phyloP scores from a whole-genome alignment of 1,140 invertebrate species.

The Carposina sasakii region DNA sequence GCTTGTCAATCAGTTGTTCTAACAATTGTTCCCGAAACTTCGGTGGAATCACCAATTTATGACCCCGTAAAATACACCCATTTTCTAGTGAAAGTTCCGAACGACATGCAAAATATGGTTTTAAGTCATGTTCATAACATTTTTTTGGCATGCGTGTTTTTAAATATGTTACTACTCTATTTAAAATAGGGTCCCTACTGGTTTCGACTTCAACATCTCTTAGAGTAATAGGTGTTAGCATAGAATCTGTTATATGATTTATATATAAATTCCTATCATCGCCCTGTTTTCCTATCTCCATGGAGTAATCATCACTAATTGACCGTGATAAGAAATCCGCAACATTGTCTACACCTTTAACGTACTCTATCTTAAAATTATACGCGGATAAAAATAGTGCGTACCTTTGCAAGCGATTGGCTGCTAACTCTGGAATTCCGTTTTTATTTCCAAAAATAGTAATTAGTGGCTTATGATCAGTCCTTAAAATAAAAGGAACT shows the following conservation, averaged over 20 bases:
- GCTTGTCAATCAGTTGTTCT: slow-evolving; percentile 27
- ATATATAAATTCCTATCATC: neutral
- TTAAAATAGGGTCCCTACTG: neutral
- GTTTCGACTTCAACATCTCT: neutral
- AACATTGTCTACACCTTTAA: slow-evolving; percentile 4
- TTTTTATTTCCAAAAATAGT: slow-evolving; percentile 40
- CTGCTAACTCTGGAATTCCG: slow-evolving; percentile 8
- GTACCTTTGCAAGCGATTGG: slow-evolving; percentile 35
- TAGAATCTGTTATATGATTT: neutral
- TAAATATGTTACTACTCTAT: neutral
- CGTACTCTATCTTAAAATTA: slow-evolving; percentile 8
- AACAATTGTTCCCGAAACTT: slow-evolving; percentile 28
- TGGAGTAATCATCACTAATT: neutral
- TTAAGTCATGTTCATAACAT: too few relatives aligned
- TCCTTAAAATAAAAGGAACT: neutral
- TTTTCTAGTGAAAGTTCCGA: too few relatives aligned
- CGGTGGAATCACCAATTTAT: too few relatives aligned
- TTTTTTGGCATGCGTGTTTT: neutral
- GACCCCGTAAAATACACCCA: too few relatives aligned
- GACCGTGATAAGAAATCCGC: slow-evolving; percentile 4
- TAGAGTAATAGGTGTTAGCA: neutral
- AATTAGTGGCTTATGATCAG: slow-evolving; percentile 2
- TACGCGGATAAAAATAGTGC: slow-evolving; percentile 5
- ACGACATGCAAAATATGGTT: too few relatives aligned
- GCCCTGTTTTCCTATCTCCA: neutral